A percentile compares a stretch with the other conserved stretches of the same genome.
These are phyloP conservation scores for Dromaius novaehollandiae DNA, from an alignment of 2,113 vertebrate genomes.

Conservation along the genomic window DNA sequence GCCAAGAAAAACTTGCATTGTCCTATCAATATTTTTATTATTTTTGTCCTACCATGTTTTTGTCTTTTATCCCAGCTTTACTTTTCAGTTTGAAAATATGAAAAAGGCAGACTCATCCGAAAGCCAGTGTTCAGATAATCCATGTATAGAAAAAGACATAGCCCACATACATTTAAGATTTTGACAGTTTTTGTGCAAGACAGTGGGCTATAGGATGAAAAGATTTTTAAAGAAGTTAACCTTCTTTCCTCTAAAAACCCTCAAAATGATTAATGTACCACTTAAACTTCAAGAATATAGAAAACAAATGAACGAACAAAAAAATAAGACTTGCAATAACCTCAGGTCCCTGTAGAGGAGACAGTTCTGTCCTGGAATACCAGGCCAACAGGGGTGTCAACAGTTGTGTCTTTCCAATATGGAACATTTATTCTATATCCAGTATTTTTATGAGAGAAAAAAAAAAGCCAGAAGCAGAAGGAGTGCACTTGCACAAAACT, in stretches of 20 bases:
- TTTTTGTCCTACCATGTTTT: neutral
- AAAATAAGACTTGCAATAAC: neutral
- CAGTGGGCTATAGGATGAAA: neutral
- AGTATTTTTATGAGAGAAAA: neutral
- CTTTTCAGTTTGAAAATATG: slow-evolving; percentile 5
- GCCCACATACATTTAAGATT: neutral
- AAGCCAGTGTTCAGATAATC: neutral
- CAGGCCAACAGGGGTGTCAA: neutral
- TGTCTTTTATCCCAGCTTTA: neutral
- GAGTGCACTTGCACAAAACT: neutral
- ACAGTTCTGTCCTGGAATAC: neutral
- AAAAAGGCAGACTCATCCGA: neutral
- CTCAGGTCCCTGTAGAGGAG: neutral
- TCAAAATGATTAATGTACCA: neutral
- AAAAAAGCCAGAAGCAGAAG: neutral
- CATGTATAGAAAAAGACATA: neutral
- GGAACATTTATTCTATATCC: neutral
- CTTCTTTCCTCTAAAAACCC: neutral
- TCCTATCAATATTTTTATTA: neutral
- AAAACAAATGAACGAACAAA: neutral
- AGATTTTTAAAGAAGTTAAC: neutral
- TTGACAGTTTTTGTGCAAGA: neutral
- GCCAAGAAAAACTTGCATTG: neutral
- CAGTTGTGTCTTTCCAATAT: neutral
- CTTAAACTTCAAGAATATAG: neutral